Conservation (phyloP, 1,140 invertebrate genomes). For the Apis mellifera region DNA sequence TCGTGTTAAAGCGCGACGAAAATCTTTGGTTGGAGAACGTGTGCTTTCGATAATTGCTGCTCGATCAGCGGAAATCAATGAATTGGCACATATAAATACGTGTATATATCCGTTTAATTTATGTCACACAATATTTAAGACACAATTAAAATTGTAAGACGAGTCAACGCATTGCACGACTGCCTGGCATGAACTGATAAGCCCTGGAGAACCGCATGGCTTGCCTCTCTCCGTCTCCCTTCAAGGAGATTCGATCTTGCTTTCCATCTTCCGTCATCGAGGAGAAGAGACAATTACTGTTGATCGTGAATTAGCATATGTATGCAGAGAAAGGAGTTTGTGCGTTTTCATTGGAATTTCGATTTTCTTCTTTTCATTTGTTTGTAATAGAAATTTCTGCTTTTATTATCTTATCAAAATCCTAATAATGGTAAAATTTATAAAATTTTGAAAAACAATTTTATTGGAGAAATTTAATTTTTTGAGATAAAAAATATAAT, state of each 20-base stretch:
- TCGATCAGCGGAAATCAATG: constrained; percentile 21
- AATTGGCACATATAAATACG: not conserved
- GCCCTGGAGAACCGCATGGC: constrained; percentile 31
- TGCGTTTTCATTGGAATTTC: not conserved
- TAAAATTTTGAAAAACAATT: too few relatives aligned
- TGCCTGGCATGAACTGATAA: constrained; percentile 67
- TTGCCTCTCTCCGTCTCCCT: constrained; percentile 48
- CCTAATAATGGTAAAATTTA: too few relatives aligned
- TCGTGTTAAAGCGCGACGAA: not conserved
- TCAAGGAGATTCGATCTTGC: constrained; percentile 62
- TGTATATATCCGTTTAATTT: not conserved
- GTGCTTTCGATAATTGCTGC: constrained; percentile 3
- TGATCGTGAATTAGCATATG: constrained; percentile 12
- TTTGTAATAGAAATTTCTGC: not conserved
- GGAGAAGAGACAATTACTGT: constrained; percentile 39
- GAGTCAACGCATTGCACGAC: constrained; percentile 64
- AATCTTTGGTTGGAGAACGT: constrained; percentile 11
- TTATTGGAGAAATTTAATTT: too few relatives aligned
- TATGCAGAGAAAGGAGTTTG: not conserved
- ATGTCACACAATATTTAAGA: constrained; percentile 19
- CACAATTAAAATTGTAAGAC: constrained; percentile 34
- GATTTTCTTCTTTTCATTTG: not conserved
- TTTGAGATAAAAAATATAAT: too few relatives aligned
- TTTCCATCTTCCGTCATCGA: constrained; percentile 43
- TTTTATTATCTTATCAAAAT: not conserved